Percentiles rank a stretch among this genome's conserved stretches.
Evolutionary conservation across 2,113 vertebrate genomes (phyloP).

Genomic region (Artemisiospiza belli): DNA sequence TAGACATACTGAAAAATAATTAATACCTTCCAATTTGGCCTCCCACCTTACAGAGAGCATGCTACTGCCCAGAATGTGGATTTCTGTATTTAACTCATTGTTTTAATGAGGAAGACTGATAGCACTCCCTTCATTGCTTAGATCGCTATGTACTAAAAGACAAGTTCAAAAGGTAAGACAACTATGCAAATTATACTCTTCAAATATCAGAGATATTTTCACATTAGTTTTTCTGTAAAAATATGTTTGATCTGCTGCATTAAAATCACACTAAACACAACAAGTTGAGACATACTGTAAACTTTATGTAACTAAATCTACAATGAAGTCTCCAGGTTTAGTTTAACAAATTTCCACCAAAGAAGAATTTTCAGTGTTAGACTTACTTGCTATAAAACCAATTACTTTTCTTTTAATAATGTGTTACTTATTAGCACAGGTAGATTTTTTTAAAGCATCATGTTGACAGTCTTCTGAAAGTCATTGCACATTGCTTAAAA

Average conservation of each 20-base stretch:
- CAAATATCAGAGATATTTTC: not conserved
- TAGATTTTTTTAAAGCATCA: not conserved
- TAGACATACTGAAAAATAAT: not conserved
- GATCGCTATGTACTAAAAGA: not conserved
- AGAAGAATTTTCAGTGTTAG: not conserved
- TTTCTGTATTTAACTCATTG: not conserved
- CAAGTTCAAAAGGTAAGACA: not conserved
- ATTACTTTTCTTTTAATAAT: not conserved
- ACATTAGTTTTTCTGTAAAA: not conserved
- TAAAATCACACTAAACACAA: not conserved
- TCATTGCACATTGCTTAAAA: not conserved
- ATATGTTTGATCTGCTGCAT: not conserved
- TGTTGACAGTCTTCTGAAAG: not conserved
- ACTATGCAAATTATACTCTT: not conserved
- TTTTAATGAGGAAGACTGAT: not conserved
- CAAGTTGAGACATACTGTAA: slow-evolving; percentile 34
- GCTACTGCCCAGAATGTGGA: not conserved
- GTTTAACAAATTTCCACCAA: not conserved
- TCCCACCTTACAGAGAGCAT: not conserved
- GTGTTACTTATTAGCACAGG: not conserved
- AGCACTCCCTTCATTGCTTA: not conserved
- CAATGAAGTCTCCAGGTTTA: not conserved
- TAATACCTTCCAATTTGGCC: not conserved
- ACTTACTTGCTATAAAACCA: not conserved
- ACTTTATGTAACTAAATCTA: not conserved